Evolutionary conservation across 2,797 vertebrate genomes (phyloP), one percentile per base, ranked within the genome.

Genomic region (Centroberyx gerrardi): DNA sequence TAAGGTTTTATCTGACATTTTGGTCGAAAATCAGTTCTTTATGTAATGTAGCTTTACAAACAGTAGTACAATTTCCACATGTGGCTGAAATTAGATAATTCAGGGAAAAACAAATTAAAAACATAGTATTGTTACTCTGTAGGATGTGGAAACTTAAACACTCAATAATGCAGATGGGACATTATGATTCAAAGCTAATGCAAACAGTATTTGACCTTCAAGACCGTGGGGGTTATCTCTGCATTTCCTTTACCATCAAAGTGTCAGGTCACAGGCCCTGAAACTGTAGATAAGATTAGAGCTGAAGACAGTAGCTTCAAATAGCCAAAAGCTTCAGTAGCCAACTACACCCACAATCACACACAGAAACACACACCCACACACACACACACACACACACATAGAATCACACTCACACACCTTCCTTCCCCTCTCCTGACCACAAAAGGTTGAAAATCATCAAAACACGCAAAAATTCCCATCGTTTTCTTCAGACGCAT

Each of bases 391-490:
- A 78, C 51, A 61, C 12, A 28, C 31, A 44, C 31, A 62, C 42
- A 58, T 40, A 40, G 40, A 18, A 53, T 9, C 12, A 62, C 28
- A 28, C 44, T 31, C 28, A 49, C 40, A 28, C 10, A 36, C 64
- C 48, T 55, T 70, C 15, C 29, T 38, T 13, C 27, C 22, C 12
- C 36, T 7, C 0, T 18, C 48, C 31, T 54, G 18, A 80, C 76
- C 67, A 53, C 64, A 5, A 44, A 80, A 76, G 77, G 78, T 80
- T 55, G 28, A 83, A 75, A 77, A 62, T 3, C 17, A 72, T 64
- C 77, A 68, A 79, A 84, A 56, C 71, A 68, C 61, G 15, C 62
- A 78, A 64, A 58, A 51, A 52, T 78, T 87, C 80, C 70, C 62
- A 66, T 69, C 55, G 8, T 8, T 48, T 68, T 74, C 15, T 76